A percentile compares a stretch with the other conserved stretches of the same genome.
These are phyloP conservation scores for Enteromius trimaculatus DNA, from an alignment of 2,797 vertebrate species.

Conservation along the genomic window DNA sequence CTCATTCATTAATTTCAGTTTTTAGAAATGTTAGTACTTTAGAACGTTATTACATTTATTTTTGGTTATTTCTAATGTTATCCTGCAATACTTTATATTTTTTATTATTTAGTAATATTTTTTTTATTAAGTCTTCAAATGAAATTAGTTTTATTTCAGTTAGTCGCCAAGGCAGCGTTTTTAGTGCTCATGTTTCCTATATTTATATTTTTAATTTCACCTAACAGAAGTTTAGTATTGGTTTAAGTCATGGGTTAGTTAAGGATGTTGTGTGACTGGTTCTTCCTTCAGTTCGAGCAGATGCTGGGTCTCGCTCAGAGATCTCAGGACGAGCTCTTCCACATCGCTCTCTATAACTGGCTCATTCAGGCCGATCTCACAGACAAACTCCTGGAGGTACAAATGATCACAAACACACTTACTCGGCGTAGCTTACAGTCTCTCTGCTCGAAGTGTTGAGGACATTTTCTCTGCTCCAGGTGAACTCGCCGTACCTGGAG, in stretches of 20 bases:
- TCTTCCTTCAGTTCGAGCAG: conserved; percentile 88
- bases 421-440: fast-evolving
- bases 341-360: conserved; percentile 98
- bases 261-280: not conserved
- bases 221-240: not conserved
- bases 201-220: too few relatives aligned
- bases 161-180: not conserved
- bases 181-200: not conserved
- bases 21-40: too few relatives aligned
- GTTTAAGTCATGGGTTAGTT: not conserved
- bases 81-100: too few relatives aligned
- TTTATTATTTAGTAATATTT: too few relatives aligned
- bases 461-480: conserved; percentile 69
- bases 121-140: not conserved
- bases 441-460: not conserved
- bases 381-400: conserved; percentile 95
- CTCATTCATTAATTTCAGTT: too few relatives aligned
- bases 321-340: conserved; percentile 96
- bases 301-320: conserved; percentile 91
- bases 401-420: fast-evolving
- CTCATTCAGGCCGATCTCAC: conserved; percentile 93
- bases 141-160: not conserved
- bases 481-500: conserved; percentile 93
- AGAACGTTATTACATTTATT: too few relatives aligned
- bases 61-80: not conserved